Base-by-base conservation (phyloP, 1,140 invertebrate species). In the Camponotus vicinus region DNA sequence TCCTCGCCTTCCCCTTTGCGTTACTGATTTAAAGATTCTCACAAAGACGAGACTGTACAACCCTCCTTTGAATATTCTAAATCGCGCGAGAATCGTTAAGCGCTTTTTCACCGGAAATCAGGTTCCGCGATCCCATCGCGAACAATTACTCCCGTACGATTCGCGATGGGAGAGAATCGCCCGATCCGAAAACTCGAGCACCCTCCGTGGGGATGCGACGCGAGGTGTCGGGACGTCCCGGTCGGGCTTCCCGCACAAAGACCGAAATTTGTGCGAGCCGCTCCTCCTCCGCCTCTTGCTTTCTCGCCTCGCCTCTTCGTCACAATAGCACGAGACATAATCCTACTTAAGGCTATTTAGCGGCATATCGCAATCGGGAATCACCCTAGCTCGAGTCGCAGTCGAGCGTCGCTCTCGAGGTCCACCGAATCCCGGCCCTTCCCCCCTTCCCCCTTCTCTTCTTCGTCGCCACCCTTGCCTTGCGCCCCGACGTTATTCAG, bases 321-420 rank as follows among this genome's bases (percentile, higher is more conserved):
- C 67, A 80, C 59, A 88, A 88, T 78, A 71, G 82, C 78, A 76
- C 6, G 71, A 69, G 80, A 83, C 49, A 57, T 89, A 92, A 92
- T 92, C 92, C 91, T 70, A 85, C 86, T 91, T 89, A 79, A 93
- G 87, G 78, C 88, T 91, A 91, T 93, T 92, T 92, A 92, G 89
- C 70, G 86, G 70, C 49, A 80, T 90, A 89, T 90, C 88, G 66
- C 66, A 90, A 90, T 83, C 85, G 57, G 40, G 69, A 86, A 88
- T 88, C 83, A 78, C 66, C 57, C 66, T 64, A 49, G n/a, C 40
- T 88, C 88, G 89, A 79, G 80, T 86, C 79, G 49, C 75, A 88
- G 86, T 88, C 90, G 91, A 90, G 85, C 89, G 71, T 49, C 57
- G 76, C 45, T 27, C 40, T 67, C 85, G 64, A 32, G 79, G 79